Base-by-base conservation (phyloP, 2,797 vertebrate species). In the Lutjanus argentimaculatus region DNA sequence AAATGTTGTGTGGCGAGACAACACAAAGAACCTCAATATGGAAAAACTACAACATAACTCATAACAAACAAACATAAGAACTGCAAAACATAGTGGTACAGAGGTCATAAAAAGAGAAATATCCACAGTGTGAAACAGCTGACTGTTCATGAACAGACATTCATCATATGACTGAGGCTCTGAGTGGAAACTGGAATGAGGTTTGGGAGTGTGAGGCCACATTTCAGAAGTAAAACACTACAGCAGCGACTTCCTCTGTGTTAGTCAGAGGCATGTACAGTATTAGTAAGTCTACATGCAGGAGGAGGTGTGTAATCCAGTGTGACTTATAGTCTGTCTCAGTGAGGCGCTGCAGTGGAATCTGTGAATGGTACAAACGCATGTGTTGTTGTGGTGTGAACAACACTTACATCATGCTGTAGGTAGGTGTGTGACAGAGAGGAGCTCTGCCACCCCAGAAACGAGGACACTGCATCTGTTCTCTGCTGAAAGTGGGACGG, bases 341-440 rank as follows among this genome's bases (percentile, higher is more conserved):
- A 8, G 53, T 77, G 75, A 87, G 85, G 56, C 45, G 43, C 65
- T 77, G 82, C 69, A 72, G 69, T 75, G 83, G 80, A 90, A 82
- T 91, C 80, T 82, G 88, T 90, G 86, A 92, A 91, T 90, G 89
- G 71, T 85, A 85, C 75, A 40, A 91, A 78, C 46, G 73, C 83
- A 87, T 89, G 90, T 90, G 87, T 87, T 83, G 85, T 87, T 83
- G 73, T 88, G 86, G 85, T 74, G 88, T 77, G 66, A 92, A 89
- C 86, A 86, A 85, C 91, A 90, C 92, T 95, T 92, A 86, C 92
- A 92, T 94, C 92, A 94, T 68, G 73, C 73, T 68, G 90, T 87
- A 89, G 91, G 91, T 88, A 89, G 90, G 90, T 88, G 92, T 91
- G 85, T 89, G 85, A 90, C 88, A 89, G 80, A 83, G 86, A 83